Evolutionary conservation across 2,113 vertebrate species (phyloP).

Genomic region (Danio rerio): DNA sequence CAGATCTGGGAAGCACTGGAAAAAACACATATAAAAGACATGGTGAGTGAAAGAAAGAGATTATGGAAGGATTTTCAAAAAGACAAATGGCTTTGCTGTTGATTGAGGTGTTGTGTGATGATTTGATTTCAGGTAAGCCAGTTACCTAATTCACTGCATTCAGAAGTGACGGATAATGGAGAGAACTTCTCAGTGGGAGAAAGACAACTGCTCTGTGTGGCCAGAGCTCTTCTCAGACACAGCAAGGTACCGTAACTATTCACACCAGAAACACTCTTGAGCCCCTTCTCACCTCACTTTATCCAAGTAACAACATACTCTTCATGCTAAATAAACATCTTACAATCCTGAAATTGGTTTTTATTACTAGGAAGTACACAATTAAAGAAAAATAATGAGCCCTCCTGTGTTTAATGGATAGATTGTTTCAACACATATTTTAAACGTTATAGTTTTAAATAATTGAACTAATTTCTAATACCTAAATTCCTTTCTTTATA

Average conservation of each 20-base stretch:
- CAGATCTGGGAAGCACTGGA: conserved; percentile 82
- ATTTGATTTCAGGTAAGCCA: conserved; percentile 71
- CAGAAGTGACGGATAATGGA: conserved; percentile 81
- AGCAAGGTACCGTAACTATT: conserved; percentile 74
- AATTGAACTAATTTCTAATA: no score
- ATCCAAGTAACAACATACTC: neutral
- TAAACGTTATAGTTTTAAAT: no score
- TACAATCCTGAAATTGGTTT: no score
- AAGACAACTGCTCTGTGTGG: conserved; percentile 80
- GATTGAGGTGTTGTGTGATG: conserved; percentile 21
- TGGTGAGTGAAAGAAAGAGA: conserved; percentile 65
- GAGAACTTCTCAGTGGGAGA: conserved; percentile 85
- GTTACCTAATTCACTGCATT: conserved; percentile 76
- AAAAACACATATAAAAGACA: conserved; percentile 79
- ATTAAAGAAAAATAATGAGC: no score
- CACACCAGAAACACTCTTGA: conserved; percentile 17
- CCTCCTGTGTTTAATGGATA: no score
- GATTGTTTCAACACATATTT: no score
- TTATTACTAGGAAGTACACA: no score
- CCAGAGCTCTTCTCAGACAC: conserved; percentile 80
- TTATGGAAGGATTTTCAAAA: neutral
- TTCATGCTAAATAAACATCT: neutral
- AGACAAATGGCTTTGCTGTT: neutral
- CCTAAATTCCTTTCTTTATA: no score
- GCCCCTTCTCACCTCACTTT: conserved; percentile 33